These are phyloP conservation scores for Styela clava DNA, from an alignment of 23 tunicate species.

Conservation along the genomic window DNA sequence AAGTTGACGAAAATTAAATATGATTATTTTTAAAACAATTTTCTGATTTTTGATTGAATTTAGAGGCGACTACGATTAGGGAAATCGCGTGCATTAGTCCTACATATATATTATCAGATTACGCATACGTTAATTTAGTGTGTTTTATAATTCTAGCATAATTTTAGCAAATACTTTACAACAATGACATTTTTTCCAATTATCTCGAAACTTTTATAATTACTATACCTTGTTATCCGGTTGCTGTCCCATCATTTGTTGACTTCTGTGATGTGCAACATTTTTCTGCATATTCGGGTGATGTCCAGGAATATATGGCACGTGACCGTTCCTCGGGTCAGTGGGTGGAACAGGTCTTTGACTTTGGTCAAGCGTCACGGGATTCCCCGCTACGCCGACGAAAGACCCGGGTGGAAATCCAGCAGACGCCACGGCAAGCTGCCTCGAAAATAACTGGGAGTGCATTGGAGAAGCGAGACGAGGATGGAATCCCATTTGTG, in stretches of 20 bases:
- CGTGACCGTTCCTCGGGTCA: not conserved
- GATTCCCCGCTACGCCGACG: not conserved
- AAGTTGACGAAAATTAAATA: no score
- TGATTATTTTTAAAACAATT: no score
- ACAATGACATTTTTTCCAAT: no score
- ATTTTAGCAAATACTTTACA: no score
- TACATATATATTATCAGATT: no score
- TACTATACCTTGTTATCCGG: not conserved
- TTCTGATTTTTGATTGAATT: no score
- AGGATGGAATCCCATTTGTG: constrained; percentile 20
- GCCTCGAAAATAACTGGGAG: constrained; percentile 19
- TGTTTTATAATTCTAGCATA: no score
- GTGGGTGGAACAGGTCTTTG: not conserved
- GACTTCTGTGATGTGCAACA: not conserved
- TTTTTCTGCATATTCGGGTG: not conserved
- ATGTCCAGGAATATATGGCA: not conserved
- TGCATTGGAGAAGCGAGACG: constrained; percentile 27
- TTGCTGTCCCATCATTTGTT: not conserved
- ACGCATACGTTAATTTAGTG: no score
- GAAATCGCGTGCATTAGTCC: no score
- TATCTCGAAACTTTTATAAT: no score
- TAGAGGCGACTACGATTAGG: no score
- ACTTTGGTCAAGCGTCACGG: constrained; percentile 1
- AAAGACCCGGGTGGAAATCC: constrained; percentile 20
- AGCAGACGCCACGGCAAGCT: constrained; percentile 16